phyloP scores from a whole-genome alignment of 2,797 vertebrate genomes.

The Enteromius anoplus region DNA sequence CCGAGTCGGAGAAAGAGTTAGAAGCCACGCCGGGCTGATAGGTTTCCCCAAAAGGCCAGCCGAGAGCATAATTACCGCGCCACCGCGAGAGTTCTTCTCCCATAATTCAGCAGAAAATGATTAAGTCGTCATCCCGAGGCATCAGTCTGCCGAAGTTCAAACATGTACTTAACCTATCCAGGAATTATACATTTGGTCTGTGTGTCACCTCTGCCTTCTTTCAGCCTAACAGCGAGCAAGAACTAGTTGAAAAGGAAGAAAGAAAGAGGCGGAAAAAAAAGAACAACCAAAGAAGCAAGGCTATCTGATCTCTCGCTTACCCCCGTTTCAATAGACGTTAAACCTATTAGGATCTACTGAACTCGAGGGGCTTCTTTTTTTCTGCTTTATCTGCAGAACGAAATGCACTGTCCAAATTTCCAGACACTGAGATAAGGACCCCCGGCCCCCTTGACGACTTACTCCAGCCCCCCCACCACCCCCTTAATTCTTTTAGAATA shows the following conservation, averaged over 20 bases:
- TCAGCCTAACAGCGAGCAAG: conserved; percentile 71
- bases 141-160: conserved; percentile 96
- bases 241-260: conserved; percentile 63
- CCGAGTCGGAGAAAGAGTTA: conserved; percentile 82
- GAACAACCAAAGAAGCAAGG: conserved; percentile 68
- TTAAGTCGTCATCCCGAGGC: conserved; percentile 99
- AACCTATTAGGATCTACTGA: conserved; percentile 95
- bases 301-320: conserved; percentile 95
- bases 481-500: conserved; percentile 93
- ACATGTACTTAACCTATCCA: conserved; percentile 99
- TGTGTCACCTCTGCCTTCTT: conserved; percentile 83
- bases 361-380: conserved; percentile 75
- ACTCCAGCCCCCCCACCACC: conserved; percentile 68
- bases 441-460: conserved; percentile 85
- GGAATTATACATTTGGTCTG: conserved; percentile 94
- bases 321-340: conserved; percentile 92
- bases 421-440: conserved; percentile 92
- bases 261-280: conserved; percentile 55
- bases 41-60: conserved; percentile 84
- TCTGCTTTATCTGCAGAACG: conserved; percentile 77
- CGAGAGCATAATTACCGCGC: conserved; percentile 87
- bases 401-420: conserved; percentile 96
- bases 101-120: conserved; percentile 99
- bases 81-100: conserved; percentile 88
- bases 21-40: conserved; percentile 83